These are phyloP conservation scores for Drosophila eugracilis DNA, from an alignment of 1,140 invertebrate species.

Conservation along the genomic window DNA sequence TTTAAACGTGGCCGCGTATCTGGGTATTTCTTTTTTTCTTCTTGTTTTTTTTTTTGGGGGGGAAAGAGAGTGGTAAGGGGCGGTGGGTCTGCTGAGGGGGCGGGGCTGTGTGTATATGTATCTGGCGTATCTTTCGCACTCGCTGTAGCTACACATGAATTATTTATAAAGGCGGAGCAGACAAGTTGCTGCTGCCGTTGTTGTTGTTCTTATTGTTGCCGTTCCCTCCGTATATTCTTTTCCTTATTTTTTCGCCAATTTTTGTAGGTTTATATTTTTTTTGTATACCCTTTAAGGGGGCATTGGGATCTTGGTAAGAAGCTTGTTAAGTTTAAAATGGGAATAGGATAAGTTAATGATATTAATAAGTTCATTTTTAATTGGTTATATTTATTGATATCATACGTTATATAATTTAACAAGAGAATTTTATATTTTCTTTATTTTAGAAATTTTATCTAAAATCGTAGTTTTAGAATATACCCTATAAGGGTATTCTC, in stretches of 20 bases:
- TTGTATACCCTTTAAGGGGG: conserved; percentile 27
- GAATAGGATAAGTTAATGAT: too few species aligned
- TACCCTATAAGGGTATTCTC: conserved; percentile 19
- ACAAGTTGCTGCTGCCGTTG: conserved; percentile 81
- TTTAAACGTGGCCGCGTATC: conserved; percentile 74
- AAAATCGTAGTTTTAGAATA: neutral
- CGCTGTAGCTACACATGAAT: conserved; percentile 83
- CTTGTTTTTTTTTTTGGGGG: conserved; percentile 30
- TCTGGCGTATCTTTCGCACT: conserved; percentile 81
- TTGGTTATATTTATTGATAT: neutral
- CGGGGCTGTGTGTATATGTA: conserved; percentile 37
- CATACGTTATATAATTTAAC: too few species aligned
- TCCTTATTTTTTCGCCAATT: conserved; percentile 59
- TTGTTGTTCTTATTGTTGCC: conserved; percentile 53
- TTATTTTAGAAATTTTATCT: too few species aligned
- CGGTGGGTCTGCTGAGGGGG: conserved; percentile 3
- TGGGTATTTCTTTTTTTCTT: conserved; percentile 49
- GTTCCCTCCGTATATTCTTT: conserved; percentile 59
- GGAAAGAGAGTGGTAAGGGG: conserved; percentile 36
- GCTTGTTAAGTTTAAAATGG: too few species aligned
- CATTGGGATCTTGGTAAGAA: conserved; percentile 10
- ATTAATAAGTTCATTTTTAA: too few species aligned
- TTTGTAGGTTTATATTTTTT: conserved; percentile 33
- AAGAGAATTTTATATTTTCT: too few species aligned
- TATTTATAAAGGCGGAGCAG: conserved; percentile 85